Percentiles rank a stretch among this genome's conserved stretches.
These are phyloP conservation scores for Drosophila sordidula DNA, from an alignment of 2,888 invertebrate species.

Conservation along the genomic window DNA sequence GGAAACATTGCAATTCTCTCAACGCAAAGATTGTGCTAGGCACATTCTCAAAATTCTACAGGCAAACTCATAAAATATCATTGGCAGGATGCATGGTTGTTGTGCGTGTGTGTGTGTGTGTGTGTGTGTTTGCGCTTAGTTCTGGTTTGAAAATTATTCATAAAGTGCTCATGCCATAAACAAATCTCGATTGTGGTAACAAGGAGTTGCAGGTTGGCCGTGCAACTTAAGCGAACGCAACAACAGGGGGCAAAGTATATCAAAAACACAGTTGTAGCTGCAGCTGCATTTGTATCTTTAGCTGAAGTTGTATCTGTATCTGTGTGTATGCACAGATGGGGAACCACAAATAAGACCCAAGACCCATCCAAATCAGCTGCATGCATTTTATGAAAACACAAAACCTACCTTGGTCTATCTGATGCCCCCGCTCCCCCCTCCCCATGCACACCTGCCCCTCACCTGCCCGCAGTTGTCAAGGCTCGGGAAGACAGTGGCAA, in stretches of 20 bases:
- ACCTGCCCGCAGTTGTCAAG: constrained; percentile 42
- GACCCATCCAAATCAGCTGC: constrained; percentile 52
- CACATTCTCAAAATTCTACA: not conserved
- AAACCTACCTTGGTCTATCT: constrained; percentile 6
- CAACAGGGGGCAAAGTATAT: constrained; percentile 23
- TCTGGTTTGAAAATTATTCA: constrained; percentile 37
- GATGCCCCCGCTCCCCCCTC: not conserved
- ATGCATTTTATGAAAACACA: constrained; percentile 56
- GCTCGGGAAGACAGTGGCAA: constrained; percentile 52
- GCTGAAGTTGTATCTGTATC: constrained; percentile 19
- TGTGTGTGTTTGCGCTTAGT: not conserved
- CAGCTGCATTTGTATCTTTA: not conserved
- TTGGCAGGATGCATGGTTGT: constrained; percentile 6
- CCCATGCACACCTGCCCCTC: too few species aligned
- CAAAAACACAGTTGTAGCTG: constrained; percentile 21
- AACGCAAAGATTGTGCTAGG: not conserved
- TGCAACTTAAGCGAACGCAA: constrained; percentile 3
- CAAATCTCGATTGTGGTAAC: constrained; percentile 48
- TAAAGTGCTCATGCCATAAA: constrained; percentile 46
- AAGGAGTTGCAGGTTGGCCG: constrained; percentile 31
- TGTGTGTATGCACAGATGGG: constrained; percentile 16
- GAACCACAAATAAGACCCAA: constrained; percentile 59
- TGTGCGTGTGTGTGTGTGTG: not conserved
- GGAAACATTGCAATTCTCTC: too few species aligned
- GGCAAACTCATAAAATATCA: constrained; percentile 6